Base-by-base conservation (phyloP, 2,113 vertebrate genomes). In the Raja brachyura region DNA sequence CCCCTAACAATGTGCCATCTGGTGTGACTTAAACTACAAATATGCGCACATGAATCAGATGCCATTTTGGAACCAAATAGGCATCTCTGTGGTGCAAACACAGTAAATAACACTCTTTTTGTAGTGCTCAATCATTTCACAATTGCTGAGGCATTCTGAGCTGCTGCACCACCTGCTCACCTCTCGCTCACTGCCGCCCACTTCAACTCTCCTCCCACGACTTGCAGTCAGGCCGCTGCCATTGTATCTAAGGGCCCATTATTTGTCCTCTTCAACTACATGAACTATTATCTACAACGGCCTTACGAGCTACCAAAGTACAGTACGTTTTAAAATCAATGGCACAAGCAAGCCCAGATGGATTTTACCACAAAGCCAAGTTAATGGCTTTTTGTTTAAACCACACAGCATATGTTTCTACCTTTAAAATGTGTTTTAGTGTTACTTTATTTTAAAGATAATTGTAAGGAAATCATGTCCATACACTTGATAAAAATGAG, bases 401-500 rank as follows among this genome's bases (percentile, higher is more conserved):
- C 56, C 10, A 16, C 14, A 16, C 59, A 20, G 4, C 59, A 66
- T 14, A 63, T 63, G 31, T 11, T 31, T 31, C 28, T 88, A 59
- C 13, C 83, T n/a, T 33, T 66, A n/a, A 31, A 5, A n/a, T 66
- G 18, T 54, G 28, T 7, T 66, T 90, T 90, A 8, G 4, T 10
- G n/a, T 33, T 70, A 90, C 73, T 54, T 92, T 48, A 10, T 28
- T 39, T 92, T 28, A 4, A 54, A 54, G 39, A 8, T 73, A 20
- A 33, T 39, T 39, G 70, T 54, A 39, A 54, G 10, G 16, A 73
- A 73, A 92, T 25, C 25, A 25, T 92, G 4, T 93, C 93, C 94
- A 94, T 93, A 39, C 93, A 77, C 93, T 31, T 93, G n/a, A 94
- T 94, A 93, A 94, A 94, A 66, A 86, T 93, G 94, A 25, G 94